Percentiles rank a stretch among this genome's conserved stretches.
Evolutionary conservation across 2,113 vertebrate species (phyloP).

Genomic region (Euleptes europaea): DNA sequence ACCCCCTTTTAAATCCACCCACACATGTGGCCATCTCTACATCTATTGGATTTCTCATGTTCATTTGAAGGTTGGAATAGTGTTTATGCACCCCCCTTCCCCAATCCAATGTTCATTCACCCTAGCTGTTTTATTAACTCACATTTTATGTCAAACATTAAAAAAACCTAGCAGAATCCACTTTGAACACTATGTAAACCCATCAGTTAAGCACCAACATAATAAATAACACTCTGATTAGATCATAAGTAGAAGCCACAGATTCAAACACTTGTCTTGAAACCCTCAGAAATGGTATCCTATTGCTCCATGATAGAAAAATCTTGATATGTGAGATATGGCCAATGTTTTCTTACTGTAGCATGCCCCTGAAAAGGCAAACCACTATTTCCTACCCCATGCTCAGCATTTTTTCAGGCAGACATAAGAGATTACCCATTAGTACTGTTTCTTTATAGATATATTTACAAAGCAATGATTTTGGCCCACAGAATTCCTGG

Average conservation of each 20-base stretch:
- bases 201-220: background rate
- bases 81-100: too few relatives aligned
- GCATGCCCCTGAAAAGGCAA: slow-evolving; percentile 28
- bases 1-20: too few relatives aligned
- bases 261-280: slow-evolving; percentile 28
- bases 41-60: too few relatives aligned
- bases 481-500: slow-evolving; percentile 37
- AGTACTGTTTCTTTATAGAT: background rate
- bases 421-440: slow-evolving; percentile 29
- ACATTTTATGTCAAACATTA: slow-evolving; percentile 17
- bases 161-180: slow-evolving; percentile 19
- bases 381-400: background rate
- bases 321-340: background rate
- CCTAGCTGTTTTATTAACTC: too few relatives aligned
- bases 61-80: too few relatives aligned
- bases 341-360: background rate
- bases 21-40: too few relatives aligned
- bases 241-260: too few relatives aligned
- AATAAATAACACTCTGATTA: slow-evolving; percentile 21
- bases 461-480: slow-evolving; percentile 17
- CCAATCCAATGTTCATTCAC: too few relatives aligned
- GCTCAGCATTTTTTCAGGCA: background rate
- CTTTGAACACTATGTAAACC: background rate
- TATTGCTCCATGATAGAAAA: slow-evolving; percentile 5
- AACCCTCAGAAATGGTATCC: slow-evolving; percentile 2